A percentile compares a stretch with the other conserved stretches of the same genome.
Evolutionary conservation across 2,888 invertebrate genomes (phyloP).

Genomic region (Harpalus rufipes): DNA sequence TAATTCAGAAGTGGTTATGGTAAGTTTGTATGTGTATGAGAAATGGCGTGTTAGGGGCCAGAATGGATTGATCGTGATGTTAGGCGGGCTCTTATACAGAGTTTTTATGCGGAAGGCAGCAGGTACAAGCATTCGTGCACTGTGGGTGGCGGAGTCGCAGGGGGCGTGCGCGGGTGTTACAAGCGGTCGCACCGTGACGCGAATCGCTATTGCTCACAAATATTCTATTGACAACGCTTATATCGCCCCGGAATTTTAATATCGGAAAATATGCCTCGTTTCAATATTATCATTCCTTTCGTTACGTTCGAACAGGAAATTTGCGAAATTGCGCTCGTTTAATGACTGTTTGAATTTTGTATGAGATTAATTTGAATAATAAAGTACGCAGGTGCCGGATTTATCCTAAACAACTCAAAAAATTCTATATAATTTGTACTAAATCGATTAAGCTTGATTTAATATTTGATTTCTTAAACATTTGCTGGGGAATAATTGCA

Average conservation of each 20-base stretch:
- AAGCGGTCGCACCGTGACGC: constrained; percentile 65
- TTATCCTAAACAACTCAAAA: constrained; percentile 20
- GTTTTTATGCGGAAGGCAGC: constrained; percentile 26
- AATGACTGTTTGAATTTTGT: constrained; percentile 55
- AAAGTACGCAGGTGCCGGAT: constrained; percentile 10
- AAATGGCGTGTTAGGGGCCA: not conserved
- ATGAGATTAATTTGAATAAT: constrained; percentile 59
- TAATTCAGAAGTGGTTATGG: not conserved
- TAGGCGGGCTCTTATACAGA: constrained; percentile 5
- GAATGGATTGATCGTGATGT: not conserved
- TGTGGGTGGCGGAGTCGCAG: not conserved
- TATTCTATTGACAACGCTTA: constrained; percentile 69
- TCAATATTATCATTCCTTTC: constrained; percentile 63
- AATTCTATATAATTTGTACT: constrained; percentile 21
- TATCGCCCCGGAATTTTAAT: constrained; percentile 65
- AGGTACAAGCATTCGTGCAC: not conserved
- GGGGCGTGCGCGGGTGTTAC: constrained; percentile 44
- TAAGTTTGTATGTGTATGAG: not conserved
- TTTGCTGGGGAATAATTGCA: not conserved
- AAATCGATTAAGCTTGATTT: constrained; percentile 13
- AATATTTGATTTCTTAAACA: constrained; percentile 28
- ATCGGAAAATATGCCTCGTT: constrained; percentile 52
- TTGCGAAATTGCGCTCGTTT: constrained; percentile 47
- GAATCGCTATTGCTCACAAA: constrained; percentile 67
- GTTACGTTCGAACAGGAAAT: constrained; percentile 46